phyloP scores from a whole-genome alignment of 2,888 invertebrate species.

The Octonoba sinensis region DNA sequence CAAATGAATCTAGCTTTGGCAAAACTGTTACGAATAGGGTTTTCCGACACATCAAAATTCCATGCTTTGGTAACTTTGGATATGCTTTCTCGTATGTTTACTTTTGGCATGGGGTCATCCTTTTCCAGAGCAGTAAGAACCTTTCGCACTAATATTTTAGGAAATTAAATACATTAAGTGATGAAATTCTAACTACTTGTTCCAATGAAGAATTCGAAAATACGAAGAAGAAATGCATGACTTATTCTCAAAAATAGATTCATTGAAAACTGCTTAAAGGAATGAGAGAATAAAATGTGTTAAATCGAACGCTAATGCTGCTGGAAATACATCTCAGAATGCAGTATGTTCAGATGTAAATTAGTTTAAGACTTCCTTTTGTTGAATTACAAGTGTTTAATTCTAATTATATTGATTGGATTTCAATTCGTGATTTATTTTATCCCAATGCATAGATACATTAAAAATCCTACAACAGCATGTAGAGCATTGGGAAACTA shows the following conservation, averaged over 20 bases:
- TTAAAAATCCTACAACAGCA: conserved; percentile 10
- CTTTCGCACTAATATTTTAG: background rate
- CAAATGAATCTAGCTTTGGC: too few relatives aligned
- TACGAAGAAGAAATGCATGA: background rate
- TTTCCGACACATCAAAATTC: too few relatives aligned
- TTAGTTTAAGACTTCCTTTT: background rate
- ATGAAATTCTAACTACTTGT: background rate
- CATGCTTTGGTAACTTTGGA: too few relatives aligned
- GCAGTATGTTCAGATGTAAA: background rate
- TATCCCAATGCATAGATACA: conserved; percentile 4
- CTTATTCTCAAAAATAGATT: background rate
- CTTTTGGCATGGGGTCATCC: too few relatives aligned
- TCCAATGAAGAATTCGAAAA: background rate
- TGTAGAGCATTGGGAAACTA: conserved; percentile 15
- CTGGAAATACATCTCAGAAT: background rate
- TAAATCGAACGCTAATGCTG: background rate
- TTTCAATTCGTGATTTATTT: conserved; percentile 5
- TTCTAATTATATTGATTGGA: conserved; percentile 1
- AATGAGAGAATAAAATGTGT: background rate
- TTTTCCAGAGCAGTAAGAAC: too few relatives aligned
- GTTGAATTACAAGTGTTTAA: background rate
- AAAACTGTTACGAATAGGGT: too few relatives aligned
- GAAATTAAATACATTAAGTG: background rate
- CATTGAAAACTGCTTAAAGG: background rate
- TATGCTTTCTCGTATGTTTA: too few relatives aligned